These are phyloP conservation scores for Myiothlypis chrysogaster DNA, from an alignment of 2,797 vertebrate species.

Conservation along the genomic window DNA sequence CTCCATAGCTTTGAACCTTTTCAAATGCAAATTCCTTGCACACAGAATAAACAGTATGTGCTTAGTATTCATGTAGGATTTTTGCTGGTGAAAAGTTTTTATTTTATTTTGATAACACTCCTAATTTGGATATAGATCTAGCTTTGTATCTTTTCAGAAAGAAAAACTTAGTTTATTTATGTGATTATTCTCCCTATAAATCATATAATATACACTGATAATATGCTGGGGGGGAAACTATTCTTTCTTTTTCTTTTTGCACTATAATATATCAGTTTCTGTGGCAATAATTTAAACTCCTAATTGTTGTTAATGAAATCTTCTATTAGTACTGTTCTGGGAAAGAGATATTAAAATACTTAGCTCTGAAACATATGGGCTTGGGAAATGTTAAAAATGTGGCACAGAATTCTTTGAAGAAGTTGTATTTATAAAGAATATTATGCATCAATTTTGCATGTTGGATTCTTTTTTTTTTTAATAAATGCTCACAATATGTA, in stretches of 20 bases:
- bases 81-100: background rate
- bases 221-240: background rate
- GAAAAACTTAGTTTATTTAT: background rate
- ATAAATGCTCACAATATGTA: background rate
- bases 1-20: background rate
- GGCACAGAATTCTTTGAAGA: background rate
- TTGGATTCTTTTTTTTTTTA: background rate
- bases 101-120: background rate
- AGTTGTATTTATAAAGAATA: background rate
- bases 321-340: background rate
- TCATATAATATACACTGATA: background rate
- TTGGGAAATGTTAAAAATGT: background rate
- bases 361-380: background rate
- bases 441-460: background rate
- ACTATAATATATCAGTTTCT: background rate
- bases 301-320: conserved; percentile 16
- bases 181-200: background rate
- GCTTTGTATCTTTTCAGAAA: conserved; percentile 32
- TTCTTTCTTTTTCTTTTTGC: background rate
- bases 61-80: background rate
- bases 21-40: background rate
- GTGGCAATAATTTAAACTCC: conserved; percentile 20
- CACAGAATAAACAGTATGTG: background rate
- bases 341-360: background rate
- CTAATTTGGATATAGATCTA: conserved; percentile 40